Evolutionary conservation across 2,797 vertebrate species (phyloP).

Genomic region (Anguilla anguilla): DNA sequence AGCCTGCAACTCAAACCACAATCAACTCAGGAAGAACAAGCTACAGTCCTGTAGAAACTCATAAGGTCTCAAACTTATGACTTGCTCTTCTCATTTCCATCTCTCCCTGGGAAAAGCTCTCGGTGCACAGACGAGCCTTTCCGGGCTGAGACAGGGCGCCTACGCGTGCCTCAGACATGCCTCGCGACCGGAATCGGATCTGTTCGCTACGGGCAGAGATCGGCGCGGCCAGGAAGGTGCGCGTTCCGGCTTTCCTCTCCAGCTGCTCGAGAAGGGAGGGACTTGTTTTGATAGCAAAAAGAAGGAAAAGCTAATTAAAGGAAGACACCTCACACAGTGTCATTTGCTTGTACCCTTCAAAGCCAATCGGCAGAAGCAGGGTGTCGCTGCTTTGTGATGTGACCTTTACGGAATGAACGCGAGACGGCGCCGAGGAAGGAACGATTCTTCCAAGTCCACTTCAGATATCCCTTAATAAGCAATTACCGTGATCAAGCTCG

Average conservation of each 20-base stretch:
- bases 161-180: not conserved
- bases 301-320: not conserved
- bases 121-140: not conserved
- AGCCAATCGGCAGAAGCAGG: constrained; percentile 15
- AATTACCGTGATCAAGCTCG: constrained; percentile 43
- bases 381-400: not conserved
- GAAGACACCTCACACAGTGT: not conserved
- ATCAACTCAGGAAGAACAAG: not conserved
- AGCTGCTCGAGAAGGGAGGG: not conserved
- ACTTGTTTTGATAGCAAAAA: not conserved
- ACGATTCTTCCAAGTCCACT: not conserved
- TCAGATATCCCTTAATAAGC: constrained; percentile 34
- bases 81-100: not conserved
- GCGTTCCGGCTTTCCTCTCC: not conserved
- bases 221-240: not conserved
- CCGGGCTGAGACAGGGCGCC: not conserved
- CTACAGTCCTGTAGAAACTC: not conserved
- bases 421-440: not conserved
- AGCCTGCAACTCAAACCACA: not conserved
- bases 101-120: not conserved
- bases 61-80: not conserved
- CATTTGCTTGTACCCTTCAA: not conserved
- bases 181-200: not conserved
- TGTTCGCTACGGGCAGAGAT: not conserved
- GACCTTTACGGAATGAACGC: constrained; percentile 24